Percentiles rank a stretch among this genome's conserved stretches.
These are phyloP conservation scores for Linepithema humile DNA, from an alignment of 1,140 invertebrate genomes.

Conservation along the genomic window DNA sequence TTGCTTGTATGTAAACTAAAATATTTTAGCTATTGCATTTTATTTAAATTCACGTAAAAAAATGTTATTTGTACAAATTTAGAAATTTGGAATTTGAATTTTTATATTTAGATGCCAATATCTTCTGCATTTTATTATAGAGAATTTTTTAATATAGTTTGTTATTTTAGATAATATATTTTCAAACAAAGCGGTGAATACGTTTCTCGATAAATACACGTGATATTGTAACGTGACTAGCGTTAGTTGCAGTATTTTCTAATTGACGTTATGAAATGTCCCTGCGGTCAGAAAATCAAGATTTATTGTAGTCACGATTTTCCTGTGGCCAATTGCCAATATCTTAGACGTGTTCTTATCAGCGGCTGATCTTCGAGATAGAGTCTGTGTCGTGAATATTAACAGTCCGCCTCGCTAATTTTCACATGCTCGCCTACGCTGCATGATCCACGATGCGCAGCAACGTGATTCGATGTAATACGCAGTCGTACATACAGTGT, in stretches of 20 bases:
- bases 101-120: not conserved
- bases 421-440: constrained; percentile 10
- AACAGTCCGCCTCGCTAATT: constrained; percentile 39
- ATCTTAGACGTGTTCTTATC: constrained; percentile 20
- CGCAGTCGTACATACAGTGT: not conserved
- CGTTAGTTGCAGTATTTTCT: constrained; percentile 1
- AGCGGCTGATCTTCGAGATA: not conserved
- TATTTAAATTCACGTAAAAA: not conserved
- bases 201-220: not conserved
- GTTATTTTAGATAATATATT: too few species aligned
- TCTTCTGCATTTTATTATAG: not conserved
- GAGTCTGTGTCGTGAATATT: constrained; percentile 12
- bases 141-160: too few species aligned
- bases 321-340: not conserved
- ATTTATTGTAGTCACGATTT: constrained; percentile 14
- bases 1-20: too few species aligned
- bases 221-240: not conserved
- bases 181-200: constrained; percentile 3
- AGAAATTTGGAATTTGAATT: not conserved
- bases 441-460: constrained; percentile 9
- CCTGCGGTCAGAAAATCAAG: not conserved
- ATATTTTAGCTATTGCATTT: too few species aligned
- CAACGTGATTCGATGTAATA: not conserved
- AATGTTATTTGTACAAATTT: not conserved
- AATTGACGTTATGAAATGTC: constrained; percentile 16